Conservation (phyloP, 2,797 vertebrate species). For the Hapalemur alaotrensis region DNA sequence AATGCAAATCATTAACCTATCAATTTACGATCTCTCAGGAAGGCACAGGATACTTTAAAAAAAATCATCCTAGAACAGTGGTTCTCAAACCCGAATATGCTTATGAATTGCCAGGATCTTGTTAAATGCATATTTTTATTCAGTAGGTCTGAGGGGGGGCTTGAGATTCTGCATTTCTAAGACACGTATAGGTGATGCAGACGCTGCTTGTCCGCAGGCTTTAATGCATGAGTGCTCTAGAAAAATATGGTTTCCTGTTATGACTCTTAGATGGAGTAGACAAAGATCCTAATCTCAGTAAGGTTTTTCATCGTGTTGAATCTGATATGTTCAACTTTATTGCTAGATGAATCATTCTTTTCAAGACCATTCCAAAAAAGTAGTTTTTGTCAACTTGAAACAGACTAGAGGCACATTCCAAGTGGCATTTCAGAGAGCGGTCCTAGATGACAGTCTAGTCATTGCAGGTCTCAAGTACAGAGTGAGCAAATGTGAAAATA, state of each 20-base stretch:
- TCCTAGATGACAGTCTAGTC: background rate
- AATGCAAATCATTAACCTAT: slow-evolving; percentile 31
- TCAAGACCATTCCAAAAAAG: background rate
- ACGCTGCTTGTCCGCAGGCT: background rate
- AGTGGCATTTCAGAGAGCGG: background rate
- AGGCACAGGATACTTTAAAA: background rate
- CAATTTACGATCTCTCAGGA: background rate
- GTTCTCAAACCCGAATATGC: background rate
- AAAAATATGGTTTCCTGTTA: background rate
- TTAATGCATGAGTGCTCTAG: background rate
- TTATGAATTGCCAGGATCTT: background rate
- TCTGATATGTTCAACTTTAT: background rate
- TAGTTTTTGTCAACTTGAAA: background rate
- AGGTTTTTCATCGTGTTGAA: background rate
- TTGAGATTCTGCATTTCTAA: background rate
- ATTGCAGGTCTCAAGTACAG: background rate
- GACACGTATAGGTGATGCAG: background rate
- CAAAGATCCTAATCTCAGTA: background rate
- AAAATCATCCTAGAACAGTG: background rate
- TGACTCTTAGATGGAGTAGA: background rate
- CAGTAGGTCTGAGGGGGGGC: background rate
- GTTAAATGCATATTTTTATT: background rate
- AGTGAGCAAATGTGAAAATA: background rate
- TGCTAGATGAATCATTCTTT: background rate
- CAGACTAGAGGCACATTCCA: background rate